Evolutionary conservation across 1,140 invertebrate species (phyloP).

Genomic region (Drosophila bipectinata): DNA sequence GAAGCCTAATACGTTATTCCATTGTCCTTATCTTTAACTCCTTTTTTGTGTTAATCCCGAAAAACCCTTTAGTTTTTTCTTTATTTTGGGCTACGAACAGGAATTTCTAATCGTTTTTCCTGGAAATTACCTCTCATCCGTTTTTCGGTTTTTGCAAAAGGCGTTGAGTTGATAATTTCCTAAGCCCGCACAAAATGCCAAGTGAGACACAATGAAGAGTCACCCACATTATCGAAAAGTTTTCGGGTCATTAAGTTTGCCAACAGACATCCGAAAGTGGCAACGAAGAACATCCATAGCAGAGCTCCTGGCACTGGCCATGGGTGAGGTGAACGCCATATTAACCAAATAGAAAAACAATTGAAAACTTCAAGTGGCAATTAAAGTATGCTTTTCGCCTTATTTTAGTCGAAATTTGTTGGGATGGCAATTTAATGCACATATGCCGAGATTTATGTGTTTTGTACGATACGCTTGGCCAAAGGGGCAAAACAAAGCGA

Average conservation of each 20-base stretch:
- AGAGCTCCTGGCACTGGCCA: conserved; percentile 4
- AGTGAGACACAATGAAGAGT: conserved; percentile 35
- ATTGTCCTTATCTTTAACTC: conserved; percentile 37
- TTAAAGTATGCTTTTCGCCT: conserved; percentile 49
- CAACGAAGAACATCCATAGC: conserved; percentile 26
- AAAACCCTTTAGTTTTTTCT: conserved; percentile 21
- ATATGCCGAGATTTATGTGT: conserved; percentile 81
- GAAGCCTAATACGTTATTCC: conserved; percentile 40
- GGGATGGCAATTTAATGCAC: conserved; percentile 72
- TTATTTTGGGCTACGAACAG: conserved; percentile 22
- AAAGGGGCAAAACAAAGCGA: conserved; percentile 69
- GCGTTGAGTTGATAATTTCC: conserved; percentile 75
- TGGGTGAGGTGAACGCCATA: conserved; percentile 34
- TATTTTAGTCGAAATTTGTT: conserved; percentile 19
- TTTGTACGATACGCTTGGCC: conserved; percentile 63
- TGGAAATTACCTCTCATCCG: conserved; percentile 65
- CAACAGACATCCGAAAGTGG: conserved; percentile 33
- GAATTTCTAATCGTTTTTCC: conserved; percentile 71
- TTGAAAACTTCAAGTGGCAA: conserved; percentile 68
- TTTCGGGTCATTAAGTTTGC: conserved; percentile 82
- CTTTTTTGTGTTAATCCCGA: conserved; percentile 44
- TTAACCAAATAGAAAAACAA: conserved; percentile 72
- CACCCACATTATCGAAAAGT: conserved; percentile 77
- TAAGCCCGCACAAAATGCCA: conserved; percentile 48
- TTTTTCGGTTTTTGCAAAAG: conserved; percentile 51